Conservation (phyloP, 2,797 vertebrate species). For the Pseudotriccus pelzelni region DNA sequence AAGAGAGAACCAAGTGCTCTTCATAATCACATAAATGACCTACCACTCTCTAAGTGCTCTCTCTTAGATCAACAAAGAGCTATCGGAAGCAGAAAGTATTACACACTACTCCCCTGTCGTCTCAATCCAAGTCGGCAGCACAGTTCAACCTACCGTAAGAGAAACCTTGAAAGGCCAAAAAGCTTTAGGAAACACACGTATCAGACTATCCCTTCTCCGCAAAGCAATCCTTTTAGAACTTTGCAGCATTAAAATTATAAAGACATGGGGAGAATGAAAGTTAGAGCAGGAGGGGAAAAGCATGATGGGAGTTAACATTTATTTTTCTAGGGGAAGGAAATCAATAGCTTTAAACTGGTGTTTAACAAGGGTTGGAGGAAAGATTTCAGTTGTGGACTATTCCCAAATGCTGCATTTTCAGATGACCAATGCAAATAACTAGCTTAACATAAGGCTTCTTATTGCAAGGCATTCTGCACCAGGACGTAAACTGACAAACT, state of each 20-base stretch:
- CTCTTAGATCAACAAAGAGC: constrained; percentile 74
- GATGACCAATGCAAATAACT: background rate
- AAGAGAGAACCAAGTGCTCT: constrained; percentile 74
- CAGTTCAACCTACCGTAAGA: constrained; percentile 16
- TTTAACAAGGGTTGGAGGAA: background rate
- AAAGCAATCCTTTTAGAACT: background rate
- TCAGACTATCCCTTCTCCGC: background rate
- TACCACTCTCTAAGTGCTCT: constrained; percentile 70
- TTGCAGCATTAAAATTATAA: background rate
- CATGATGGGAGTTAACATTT: background rate
- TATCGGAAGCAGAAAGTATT: constrained; percentile 64
- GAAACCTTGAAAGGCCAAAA: constrained; percentile 52
- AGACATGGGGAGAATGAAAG: background rate
- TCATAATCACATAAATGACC: constrained; percentile 74
- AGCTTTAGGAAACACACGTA: constrained; percentile 34
- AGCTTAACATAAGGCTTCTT: background rate
- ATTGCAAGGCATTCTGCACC: background rate
- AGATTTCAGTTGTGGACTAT: background rate
- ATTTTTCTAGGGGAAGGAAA: background rate
- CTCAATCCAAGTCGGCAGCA: background rate
- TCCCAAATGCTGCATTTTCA: background rate
- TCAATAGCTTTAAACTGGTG: background rate
- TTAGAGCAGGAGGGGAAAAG: background rate
- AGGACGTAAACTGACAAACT: background rate
- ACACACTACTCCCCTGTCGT: constrained; percentile 6